phyloP scores from a whole-genome alignment of 2,888 invertebrate species.

The Athalia rosae region DNA sequence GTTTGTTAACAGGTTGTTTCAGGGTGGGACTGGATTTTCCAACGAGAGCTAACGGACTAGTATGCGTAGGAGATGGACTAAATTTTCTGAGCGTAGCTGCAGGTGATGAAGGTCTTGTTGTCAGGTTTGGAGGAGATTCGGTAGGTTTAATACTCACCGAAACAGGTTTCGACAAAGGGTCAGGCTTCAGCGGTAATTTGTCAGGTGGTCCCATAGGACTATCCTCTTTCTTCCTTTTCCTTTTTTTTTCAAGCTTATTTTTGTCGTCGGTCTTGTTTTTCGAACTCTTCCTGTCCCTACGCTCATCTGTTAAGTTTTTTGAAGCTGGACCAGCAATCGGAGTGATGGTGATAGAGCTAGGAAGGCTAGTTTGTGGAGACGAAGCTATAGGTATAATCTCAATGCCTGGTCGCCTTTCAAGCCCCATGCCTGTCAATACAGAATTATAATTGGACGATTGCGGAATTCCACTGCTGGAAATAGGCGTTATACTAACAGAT shows the following conservation, averaged over 20 bases:
- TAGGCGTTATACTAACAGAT: constrained; percentile 80
- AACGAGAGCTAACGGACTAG: constrained; percentile 79
- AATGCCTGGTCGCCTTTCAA: constrained; percentile 85
- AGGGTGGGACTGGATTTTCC: constrained; percentile 76
- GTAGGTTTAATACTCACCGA: constrained; percentile 85
- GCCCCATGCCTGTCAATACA: constrained; percentile 77
- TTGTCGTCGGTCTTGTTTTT: constrained; percentile 74
- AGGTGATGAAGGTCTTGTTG: constrained; percentile 80
- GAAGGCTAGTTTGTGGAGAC: constrained; percentile 79
- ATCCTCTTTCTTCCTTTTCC: constrained; percentile 86
- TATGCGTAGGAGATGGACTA: constrained; percentile 83
- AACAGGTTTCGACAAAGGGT: constrained; percentile 82
- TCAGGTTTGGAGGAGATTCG: constrained; percentile 76
- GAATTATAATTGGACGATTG: constrained; percentile 76
- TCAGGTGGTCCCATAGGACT: constrained; percentile 87
- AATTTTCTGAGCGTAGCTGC: constrained; percentile 81
- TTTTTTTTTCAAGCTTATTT: constrained; percentile 79
- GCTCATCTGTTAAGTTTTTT: constrained; percentile 70
- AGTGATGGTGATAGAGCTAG: constrained; percentile 91
- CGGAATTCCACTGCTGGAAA: constrained; percentile 70
- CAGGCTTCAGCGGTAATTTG: constrained; percentile 85
- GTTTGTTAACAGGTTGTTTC: constrained; percentile 76
- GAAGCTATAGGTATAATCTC: constrained; percentile 89
- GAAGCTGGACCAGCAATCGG: constrained; percentile 80
- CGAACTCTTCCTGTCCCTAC: constrained; percentile 73